Evolutionary conservation across 2,113 vertebrate species (phyloP), one percentile per base, ranked within the genome.

Genomic region (Pelvicachromis taeniatus): DNA sequence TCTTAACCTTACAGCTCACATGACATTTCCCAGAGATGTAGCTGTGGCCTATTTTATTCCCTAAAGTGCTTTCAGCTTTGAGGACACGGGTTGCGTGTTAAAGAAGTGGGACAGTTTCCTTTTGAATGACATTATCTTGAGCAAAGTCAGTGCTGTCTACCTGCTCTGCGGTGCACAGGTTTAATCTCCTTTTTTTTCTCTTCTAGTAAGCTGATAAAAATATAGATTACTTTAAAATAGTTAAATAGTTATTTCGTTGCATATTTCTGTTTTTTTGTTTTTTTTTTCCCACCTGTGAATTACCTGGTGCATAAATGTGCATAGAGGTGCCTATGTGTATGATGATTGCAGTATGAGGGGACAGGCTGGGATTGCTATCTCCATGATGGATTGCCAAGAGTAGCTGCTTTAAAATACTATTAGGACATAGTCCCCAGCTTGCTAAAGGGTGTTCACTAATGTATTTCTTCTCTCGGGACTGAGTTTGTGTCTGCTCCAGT

Each of bases 311-410:
- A 85, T 82, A 80, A 86, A 83, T 83, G 83, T 70, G 38, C 48
- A 82, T 80, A 75, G n/a, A n/a, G 29, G n/a, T 6, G 53, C 77
- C 63, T 80, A 78, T 86, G 84, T 78, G 52, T 81, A 82, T 54
- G 78, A 85, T 79, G 88, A 82, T 40, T 53, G 77, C 26, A 45
- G 88, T 73, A 52, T 35, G 81, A 89, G 78, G 80, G 77, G 87
- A 87, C 86, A 29, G 58, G 55, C 63, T 87, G 68, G 86, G 95
- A 96, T 96, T 85, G 82, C 92, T 95, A 95, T 96, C 95, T 91
- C 59, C 80, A 88, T 95, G 96, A 96, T 95, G 94, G 95, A 96
- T 96, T 91, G 90, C 89, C 75, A 87, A 87, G 90, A 87, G 78
- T 79, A 79, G 87, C 88, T 87, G 87, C 86, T 91, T 94, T 92